Base-by-base conservation (phyloP, 1,140 invertebrate species). In the Dufourea novaeangliae region DNA sequence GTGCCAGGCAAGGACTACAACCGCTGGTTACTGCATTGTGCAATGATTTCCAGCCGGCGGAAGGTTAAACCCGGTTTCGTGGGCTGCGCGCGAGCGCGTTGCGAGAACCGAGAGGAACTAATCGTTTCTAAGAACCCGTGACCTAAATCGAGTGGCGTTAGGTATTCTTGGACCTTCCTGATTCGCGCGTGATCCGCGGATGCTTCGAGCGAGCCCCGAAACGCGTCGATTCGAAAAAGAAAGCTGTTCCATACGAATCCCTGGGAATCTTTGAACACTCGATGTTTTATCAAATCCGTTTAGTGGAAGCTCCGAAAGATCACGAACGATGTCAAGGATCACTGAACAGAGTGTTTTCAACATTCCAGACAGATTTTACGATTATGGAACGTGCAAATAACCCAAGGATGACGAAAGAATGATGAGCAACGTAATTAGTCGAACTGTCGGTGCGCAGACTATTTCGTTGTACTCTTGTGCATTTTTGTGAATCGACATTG, bases 71-170 rank as follows among this genome's bases (percentile, higher is more conserved):
- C 25, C 22, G 59, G 56, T 80, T 79, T 83, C 79, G 73, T 69
- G 70, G n/a, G n/a, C n/a, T n/a, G n/a, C n/a, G n/a, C n/a, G 54
- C 63, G 56, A 73, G 54, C 83, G 78, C 34, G 66, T 75, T 76
- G 56, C 69, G 80, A 82, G 76, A 54, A 69, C 66, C 68, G 57
- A 84, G 77, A 71, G 72, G 46, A 37, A 69, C 78, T 81, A 85
- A 85, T 85, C 79, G 75, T 25, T 85, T 85, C 84, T 72, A 85
- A 82, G 84, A 85, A 85, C 25, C 46, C 22, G 56, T 77, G 75
- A 68, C 75, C 75, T 71, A 44, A 77, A 77, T 77, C 46, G 34
- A 20, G n/a, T 22, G 3, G 41, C 44, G 75, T 62, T 70, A 77
- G 75, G 22, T 70, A 62, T 63, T 77, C 57, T 63, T 27, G 25